These are phyloP conservation scores for Palythoa heliodiscus DNA, from an alignment of 92 coral and sea anemone species.

Conservation along the genomic window DNA sequence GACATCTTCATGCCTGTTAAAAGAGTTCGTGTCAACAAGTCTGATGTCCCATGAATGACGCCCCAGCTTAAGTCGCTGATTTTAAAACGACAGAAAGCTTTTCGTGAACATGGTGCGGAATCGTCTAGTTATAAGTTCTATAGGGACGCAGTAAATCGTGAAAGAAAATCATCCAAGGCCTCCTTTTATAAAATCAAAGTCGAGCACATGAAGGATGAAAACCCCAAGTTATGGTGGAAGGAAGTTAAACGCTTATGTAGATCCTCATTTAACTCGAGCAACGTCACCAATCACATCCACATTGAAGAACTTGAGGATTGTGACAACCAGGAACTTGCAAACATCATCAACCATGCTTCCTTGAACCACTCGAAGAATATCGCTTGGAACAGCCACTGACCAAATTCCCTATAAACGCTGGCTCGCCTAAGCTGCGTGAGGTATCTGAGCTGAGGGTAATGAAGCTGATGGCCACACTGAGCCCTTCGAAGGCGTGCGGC, in stretches of 20 bases:
- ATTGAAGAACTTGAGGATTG: conserved; percentile 4
- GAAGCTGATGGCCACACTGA: conserved; percentile 25
- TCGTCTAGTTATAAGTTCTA: conserved; percentile 26
- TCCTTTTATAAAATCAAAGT: conserved; percentile 24
- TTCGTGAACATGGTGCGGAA: conserved; percentile 47
- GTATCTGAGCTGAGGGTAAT: conserved; percentile 20
- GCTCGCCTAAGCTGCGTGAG: conserved; percentile 30
- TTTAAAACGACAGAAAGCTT: conserved; percentile 50
- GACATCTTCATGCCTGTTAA: conserved; percentile 47
- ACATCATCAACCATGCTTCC: conserved; percentile 1
- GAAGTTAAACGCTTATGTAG: conserved; percentile 33
- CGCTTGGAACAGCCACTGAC: conserved; percentile 39
- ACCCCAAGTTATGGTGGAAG: conserved; percentile 39
- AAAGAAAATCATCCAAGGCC: conserved; percentile 43
- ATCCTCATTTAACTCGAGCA: conserved; percentile 1
- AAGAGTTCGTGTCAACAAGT: conserved; percentile 44
- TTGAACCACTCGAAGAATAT: conserved; percentile 29
- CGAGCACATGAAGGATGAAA: not conserved
- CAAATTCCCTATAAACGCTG: conserved; percentile 12
- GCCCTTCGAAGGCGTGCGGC: conserved; percentile 43
- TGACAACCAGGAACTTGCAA: conserved; percentile 28
- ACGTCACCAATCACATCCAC: not conserved
- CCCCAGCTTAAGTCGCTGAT: conserved; percentile 52
- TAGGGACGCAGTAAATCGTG: conserved; percentile 46
- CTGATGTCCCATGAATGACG: conserved; percentile 49